Evolutionary conservation across 2,797 vertebrate species (phyloP).

Genomic region (Mus caroli): DNA sequence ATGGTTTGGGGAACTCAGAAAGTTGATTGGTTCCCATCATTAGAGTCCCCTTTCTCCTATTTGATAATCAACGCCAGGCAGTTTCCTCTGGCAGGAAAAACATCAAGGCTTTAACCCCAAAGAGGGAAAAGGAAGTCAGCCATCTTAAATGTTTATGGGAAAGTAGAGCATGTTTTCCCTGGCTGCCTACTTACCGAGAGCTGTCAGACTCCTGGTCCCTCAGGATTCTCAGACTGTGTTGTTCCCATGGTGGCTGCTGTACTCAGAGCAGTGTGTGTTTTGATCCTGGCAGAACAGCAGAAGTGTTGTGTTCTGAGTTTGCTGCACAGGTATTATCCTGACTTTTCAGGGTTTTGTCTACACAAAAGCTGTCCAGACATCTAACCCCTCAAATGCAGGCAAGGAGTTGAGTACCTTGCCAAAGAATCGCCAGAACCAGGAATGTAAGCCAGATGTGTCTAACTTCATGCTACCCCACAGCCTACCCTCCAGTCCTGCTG

Average conservation of each 20-base stretch:
- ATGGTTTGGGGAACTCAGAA: neutral
- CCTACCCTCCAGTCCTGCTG: neutral
- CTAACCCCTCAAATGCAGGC: no score
- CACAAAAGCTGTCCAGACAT: neutral
- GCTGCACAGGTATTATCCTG: neutral
- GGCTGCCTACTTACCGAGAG: no score
- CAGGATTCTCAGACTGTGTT: neutral
- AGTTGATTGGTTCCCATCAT: neutral
- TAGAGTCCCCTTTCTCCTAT: neutral
- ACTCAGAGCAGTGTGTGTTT: no score
- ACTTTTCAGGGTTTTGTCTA: neutral
- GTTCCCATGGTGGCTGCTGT: neutral
- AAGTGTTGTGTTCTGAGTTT: neutral
- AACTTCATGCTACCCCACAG: neutral
- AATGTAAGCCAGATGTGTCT: neutral
- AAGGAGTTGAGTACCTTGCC: neutral
- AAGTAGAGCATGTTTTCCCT: neutral
- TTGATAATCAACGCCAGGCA: neutral
- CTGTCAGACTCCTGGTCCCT: neutral
- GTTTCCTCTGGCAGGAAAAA: neutral
- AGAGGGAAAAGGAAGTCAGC: neutral
- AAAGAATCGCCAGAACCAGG: neutral
- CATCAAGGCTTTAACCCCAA: neutral
- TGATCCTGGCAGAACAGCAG: neutral
- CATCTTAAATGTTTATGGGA: neutral